Evolutionary conservation across 2,113 vertebrate genomes (phyloP).

Genomic region (Stictonetta naevosa): DNA sequence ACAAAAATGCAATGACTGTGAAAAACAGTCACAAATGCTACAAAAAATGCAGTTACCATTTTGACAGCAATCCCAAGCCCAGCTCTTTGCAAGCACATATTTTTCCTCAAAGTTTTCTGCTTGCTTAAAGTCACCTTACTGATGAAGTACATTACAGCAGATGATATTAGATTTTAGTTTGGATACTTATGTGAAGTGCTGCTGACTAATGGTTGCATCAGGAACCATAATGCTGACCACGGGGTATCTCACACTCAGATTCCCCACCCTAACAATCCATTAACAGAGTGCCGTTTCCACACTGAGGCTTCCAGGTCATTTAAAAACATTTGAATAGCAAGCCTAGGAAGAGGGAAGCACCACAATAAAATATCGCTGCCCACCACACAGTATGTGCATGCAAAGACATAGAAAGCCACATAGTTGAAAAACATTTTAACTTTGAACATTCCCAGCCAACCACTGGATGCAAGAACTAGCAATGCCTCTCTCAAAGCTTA

Average conservation of each 20-base stretch:
- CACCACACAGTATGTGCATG: background rate
- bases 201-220: background rate
- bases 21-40: background rate
- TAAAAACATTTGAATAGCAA: background rate
- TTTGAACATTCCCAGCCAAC: background rate
- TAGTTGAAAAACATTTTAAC: background rate
- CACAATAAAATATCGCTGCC: background rate
- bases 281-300: background rate
- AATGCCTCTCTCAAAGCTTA: background rate
- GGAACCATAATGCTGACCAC: background rate
- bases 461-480: background rate
- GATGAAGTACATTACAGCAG: accelerated
- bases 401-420: background rate
- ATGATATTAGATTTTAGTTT: background rate
- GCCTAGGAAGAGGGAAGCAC: background rate
- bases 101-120: background rate
- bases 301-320: background rate
- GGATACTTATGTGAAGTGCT: background rate
- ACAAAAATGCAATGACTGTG: background rate
- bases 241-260: background rate
- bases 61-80: background rate
- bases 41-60: background rate
- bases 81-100: background rate
- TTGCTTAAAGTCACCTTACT: background rate
- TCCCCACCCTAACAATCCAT: background rate